These are phyloP conservation scores for Chymomyza costata DNA, from an alignment of 1,140 invertebrate genomes.

Conservation along the genomic window DNA sequence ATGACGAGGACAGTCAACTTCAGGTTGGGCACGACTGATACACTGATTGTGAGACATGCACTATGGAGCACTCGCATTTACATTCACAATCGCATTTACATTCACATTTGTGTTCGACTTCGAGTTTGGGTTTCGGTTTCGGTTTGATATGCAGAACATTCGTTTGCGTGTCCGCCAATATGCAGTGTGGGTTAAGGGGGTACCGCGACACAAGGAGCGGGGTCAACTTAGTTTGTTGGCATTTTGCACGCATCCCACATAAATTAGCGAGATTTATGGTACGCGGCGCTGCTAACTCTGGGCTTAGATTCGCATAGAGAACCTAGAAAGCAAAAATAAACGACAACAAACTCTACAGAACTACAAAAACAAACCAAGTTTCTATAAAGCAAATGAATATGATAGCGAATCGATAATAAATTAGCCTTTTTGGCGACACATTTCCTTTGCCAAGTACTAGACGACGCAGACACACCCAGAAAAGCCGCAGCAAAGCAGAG, in stretches of 20 bases:
- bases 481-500: conserved; percentile 12
- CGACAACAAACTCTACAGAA: too few species aligned
- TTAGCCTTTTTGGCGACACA: conserved; percentile 62
- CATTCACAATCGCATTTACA: conserved; percentile 8
- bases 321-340: neutral
- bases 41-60: conserved; percentile 15
- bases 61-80: conserved; percentile 30
- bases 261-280: conserved; percentile 65
- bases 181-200: conserved; percentile 5
- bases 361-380: too few species aligned
- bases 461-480: conserved; percentile 30
- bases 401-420: conserved; percentile 69
- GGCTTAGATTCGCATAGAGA: conserved; percentile 65
- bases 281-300: conserved; percentile 10
- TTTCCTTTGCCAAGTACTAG: conserved; percentile 46
- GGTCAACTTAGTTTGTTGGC: conserved; percentile 55
- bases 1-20: conserved; percentile 16
- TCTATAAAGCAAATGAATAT: conserved; percentile 34
- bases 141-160: conserved; percentile 62
- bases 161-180: conserved; percentile 34
- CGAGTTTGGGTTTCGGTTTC: conserved; percentile 18
- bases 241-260: conserved; percentile 68
- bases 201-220: too few species aligned
- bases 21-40: conserved; percentile 3
- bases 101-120: conserved; percentile 13